Percentiles rank a stretch among this genome's conserved stretches.
Conservation (phyloP, 2,888 invertebrate species). For the Epinotia nisella region DNA sequence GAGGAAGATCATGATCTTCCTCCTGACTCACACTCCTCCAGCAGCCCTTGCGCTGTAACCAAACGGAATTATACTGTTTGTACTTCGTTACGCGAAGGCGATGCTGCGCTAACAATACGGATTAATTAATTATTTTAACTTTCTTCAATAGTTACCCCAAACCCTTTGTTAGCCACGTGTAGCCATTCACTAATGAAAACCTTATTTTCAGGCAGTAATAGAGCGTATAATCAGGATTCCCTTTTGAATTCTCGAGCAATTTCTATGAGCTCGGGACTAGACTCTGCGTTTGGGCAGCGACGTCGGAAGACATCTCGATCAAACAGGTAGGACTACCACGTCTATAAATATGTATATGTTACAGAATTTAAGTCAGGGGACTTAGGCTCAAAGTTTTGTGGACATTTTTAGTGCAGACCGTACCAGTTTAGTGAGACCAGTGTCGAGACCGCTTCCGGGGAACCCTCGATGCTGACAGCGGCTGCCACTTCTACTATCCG, state of each 20-base stretch:
- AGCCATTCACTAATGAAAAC: background rate
- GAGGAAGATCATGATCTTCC: too few relatives aligned
- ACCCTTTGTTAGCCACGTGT: too few relatives aligned
- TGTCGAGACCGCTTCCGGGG: background rate
- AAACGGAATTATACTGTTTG: too few relatives aligned
- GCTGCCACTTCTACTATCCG: slow-evolving; percentile 31
- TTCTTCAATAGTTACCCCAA: too few relatives aligned
- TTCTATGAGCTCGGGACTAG: slow-evolving; percentile 78
- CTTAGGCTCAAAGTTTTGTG: background rate
- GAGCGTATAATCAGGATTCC: slow-evolving; percentile 63
- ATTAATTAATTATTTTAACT: too few relatives aligned
- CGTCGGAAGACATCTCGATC: slow-evolving; percentile 64
- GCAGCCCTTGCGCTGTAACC: too few relatives aligned
- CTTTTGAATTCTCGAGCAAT: slow-evolving; percentile 71
- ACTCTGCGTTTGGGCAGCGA: slow-evolving; percentile 63
- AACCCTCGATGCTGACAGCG: background rate
- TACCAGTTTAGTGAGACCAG: slow-evolving; percentile 55
- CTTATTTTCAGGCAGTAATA: slow-evolving; percentile 64
- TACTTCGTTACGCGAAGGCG: too few relatives aligned
- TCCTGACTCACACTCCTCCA: too few relatives aligned
- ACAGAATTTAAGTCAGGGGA: background rate
- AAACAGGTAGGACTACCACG: slow-evolving; percentile 69
- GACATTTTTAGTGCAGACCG: background rate
- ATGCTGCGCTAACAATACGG: too few relatives aligned
- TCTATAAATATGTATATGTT: background rate